Evolutionary conservation across 2,113 vertebrate species (phyloP), one percentile per base, ranked within the genome.

Genomic region (Gymnarchus niloticus): DNA sequence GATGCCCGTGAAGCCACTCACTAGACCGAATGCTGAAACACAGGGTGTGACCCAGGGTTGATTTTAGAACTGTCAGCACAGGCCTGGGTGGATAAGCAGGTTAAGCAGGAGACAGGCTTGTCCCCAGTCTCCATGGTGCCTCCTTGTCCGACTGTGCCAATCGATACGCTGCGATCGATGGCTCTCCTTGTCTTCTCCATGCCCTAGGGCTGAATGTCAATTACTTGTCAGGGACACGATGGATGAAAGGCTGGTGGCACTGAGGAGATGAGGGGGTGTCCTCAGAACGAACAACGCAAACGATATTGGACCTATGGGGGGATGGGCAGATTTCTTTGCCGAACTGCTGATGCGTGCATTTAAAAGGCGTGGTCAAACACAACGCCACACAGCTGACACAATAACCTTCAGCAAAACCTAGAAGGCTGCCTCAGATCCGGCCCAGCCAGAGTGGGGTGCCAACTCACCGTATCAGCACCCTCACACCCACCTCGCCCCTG

Each of bases 111-210:
- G 78, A 84, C 44, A 25, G 61, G 33, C 59, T 25, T 3, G 14
- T 14, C 17, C 44, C 25, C 2, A 21, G 3, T 4, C 12, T 23
- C 12, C 51, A 10, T 8, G 51, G n/a, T 2, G 14, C 80, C 49
- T 33, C 12, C 12, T 33, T 54, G 48, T 82, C 80, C 80, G n/a
- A 52, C 80, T 52, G 33, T 54, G 23, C 14, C 28, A 49, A 76
- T 84, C 83, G 41, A 84, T 84, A 14, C n/a, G 23, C 46, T 14
- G 25, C 48, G 19, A 84, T 84, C 83, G 49, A 84, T 73, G 48
- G 19, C 61, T 28, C 14, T 84, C 8, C 25, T 76, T 17, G 17
- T 76, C 25, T 10, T 33, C 61, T 59, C 6, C 0, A n/a, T 14
- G 83, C 61, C 83, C 33, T 82, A 1, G 83, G 33, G 61, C 17